Evolutionary conservation across 1,140 invertebrate species (phyloP).

Genomic region (Aradophagus sp.): DNA sequence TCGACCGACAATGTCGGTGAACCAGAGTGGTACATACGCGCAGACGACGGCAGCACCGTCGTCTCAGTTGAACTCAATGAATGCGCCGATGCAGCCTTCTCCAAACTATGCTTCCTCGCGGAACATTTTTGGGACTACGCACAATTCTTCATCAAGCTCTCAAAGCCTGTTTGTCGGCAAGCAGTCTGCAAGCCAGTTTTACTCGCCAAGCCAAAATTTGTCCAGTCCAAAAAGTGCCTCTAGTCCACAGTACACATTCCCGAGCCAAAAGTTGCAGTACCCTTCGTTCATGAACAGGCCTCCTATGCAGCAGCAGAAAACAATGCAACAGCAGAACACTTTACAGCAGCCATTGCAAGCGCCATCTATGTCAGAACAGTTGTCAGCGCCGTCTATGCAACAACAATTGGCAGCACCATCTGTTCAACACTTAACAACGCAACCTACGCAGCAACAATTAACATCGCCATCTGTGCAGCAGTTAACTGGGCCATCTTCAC

Average conservation of each 20-base stretch:
- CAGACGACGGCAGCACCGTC: conserved; percentile 1
- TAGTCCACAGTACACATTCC: conserved; percentile 50
- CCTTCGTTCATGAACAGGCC: conserved; percentile 38
- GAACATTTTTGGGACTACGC: conserved; percentile 26
- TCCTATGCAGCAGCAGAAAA: conserved; percentile 20
- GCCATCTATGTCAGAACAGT: not conserved
- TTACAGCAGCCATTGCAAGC: not conserved
- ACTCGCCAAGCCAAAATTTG: conserved; percentile 42
- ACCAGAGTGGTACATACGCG: not conserved
- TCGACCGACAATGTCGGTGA: conserved; percentile 1
- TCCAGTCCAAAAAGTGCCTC: conserved; percentile 51
- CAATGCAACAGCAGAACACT: conserved; percentile 19
- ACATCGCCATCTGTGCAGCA: not conserved
- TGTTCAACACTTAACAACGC: conserved; percentile 19
- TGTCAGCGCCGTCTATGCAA: conserved; percentile 1
- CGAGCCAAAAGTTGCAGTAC: conserved; percentile 37
- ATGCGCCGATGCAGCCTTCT: not conserved
- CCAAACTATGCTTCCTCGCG: conserved; percentile 25
- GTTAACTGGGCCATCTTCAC: not conserved
- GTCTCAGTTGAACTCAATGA: not conserved
- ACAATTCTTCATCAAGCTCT: conserved; percentile 27
- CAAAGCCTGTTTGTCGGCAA: conserved; percentile 49
- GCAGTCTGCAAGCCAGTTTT: conserved; percentile 36
- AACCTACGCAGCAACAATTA: conserved; percentile 9
- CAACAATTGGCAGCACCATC: not conserved